Percentiles rank a stretch among this genome's conserved stretches.
phyloP scores from a whole-genome alignment of 2,888 invertebrate species.

The Nephrotoma flavescens region DNA sequence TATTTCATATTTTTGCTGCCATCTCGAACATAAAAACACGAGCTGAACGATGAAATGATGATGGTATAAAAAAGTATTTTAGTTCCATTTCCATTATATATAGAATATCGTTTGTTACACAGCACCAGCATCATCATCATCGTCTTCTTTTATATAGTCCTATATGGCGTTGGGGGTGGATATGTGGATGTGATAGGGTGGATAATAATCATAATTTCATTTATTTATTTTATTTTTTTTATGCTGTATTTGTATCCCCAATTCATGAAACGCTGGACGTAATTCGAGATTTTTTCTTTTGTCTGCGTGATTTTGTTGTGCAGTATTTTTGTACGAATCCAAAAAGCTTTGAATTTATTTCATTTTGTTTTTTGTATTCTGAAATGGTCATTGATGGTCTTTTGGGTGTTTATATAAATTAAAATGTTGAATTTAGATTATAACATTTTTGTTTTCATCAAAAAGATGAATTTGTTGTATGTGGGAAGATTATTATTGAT shows the following conservation, averaged over 20 bases:
- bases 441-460: neutral
- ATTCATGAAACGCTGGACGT: neutral
- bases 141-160: neutral
- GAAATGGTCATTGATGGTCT: neutral
- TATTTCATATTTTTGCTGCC: neutral
- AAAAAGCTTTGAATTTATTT: neutral
- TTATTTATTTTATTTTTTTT: neutral
- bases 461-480: neutral
- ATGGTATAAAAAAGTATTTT: neutral
- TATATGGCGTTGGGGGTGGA: neutral
- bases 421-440: neutral
- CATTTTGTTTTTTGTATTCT: neutral
- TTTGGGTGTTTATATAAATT: neutral
- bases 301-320: neutral
- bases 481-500: neutral
- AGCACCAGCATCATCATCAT: neutral
- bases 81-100: neutral
- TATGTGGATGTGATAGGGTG: neutral
- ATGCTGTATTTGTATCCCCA: neutral
- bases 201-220: neutral
- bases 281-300: neutral
- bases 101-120: neutral
- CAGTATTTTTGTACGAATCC: neutral
- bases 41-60: neutral
- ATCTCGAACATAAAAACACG: neutral